Base-by-base conservation (phyloP, 2,888 invertebrate species). In the Incurvaria masculella region DNA sequence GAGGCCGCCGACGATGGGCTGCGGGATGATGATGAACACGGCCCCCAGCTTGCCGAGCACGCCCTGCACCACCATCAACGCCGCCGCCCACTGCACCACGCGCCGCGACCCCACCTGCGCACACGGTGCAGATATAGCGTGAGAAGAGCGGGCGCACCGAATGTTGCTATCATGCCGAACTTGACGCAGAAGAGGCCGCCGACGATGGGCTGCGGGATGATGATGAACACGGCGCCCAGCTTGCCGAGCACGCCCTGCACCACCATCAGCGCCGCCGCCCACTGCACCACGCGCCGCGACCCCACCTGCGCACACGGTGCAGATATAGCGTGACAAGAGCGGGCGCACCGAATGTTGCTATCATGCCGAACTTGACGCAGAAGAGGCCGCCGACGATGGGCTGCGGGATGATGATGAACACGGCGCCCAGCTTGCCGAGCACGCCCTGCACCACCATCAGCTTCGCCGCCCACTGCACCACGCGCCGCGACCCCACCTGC, bases 311-410 rank as follows among this genome's bases (percentile, higher is more conserved):
- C n/a, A n/a, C n/a, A n/a, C n/a, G n/a, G n/a, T n/a, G n/a, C n/a
- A n/a, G n/a, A n/a, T n/a, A n/a, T n/a, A n/a, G n/a, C n/a, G n/a
- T n/a, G n/a, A n/a, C n/a, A n/a, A n/a, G n/a, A n/a, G n/a, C n/a
- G n/a, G n/a, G n/a, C 69, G 68, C 55, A 85, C 90, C 91, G 55
- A 90, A 90, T 0, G 90, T 89, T 1, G 86, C 80, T 50, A 91
- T 89, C 85, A 91, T 88, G 48, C 90, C 89, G 58, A 91, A 91
- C 87, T 90, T 88, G 23, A 89, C 85, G 56, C 89, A 88, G 68
- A 91, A 90, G 55, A 91, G 84, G 1, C 90, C 91, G 0, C 90
- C 91, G 2, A 91, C 84, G 44, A 91, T 83, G 0, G 91, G 90
- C 62, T 89, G 88, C 1, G 91, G 91, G 55, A 91, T 88, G 56